These are phyloP conservation scores for Philotrypesis tridentata DNA, from an alignment of 1,140 invertebrate species.

Conservation along the genomic window DNA sequence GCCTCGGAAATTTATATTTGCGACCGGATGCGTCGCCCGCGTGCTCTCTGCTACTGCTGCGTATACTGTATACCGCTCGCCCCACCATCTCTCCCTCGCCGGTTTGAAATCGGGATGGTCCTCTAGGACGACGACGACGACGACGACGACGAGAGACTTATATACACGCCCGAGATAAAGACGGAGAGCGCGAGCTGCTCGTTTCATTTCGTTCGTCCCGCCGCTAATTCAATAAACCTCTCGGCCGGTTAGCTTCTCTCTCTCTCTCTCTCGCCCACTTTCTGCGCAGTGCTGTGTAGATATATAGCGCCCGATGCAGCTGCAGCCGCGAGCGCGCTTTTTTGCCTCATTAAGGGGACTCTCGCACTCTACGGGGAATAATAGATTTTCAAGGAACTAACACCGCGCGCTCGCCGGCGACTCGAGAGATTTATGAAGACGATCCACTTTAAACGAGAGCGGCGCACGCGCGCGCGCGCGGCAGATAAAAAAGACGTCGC, in stretches of 20 bases:
- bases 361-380: slow-evolving; percentile 27
- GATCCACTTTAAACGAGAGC: slow-evolving; percentile 20
- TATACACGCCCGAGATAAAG: slow-evolving; percentile 5
- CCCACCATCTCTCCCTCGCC: background rate
- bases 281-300: too few species aligned
- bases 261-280: background rate
- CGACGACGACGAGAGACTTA: slow-evolving; percentile 47
- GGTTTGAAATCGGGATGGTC: background rate
- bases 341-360: slow-evolving; percentile 35
- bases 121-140: slow-evolving; percentile 26
- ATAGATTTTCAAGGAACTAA: slow-evolving; percentile 48
- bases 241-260: background rate
- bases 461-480: too few species aligned
- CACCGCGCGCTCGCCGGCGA: background rate
- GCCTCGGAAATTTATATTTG: slow-evolving; percentile 45
- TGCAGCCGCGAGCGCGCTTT: slow-evolving; percentile 20
- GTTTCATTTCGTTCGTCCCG: slow-evolving; percentile 36
- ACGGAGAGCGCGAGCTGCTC: slow-evolving; percentile 21
- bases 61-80: background rate
- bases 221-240: slow-evolving; percentile 52
- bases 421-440: slow-evolving; percentile 18
- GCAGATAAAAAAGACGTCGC: background rate
- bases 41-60: too few species aligned
- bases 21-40: slow-evolving; percentile 35
- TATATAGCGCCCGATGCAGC: slow-evolving; percentile 39